These are phyloP conservation scores for Melanophora roralis DNA, from an alignment of 2,888 invertebrate species.

Conservation along the genomic window DNA sequence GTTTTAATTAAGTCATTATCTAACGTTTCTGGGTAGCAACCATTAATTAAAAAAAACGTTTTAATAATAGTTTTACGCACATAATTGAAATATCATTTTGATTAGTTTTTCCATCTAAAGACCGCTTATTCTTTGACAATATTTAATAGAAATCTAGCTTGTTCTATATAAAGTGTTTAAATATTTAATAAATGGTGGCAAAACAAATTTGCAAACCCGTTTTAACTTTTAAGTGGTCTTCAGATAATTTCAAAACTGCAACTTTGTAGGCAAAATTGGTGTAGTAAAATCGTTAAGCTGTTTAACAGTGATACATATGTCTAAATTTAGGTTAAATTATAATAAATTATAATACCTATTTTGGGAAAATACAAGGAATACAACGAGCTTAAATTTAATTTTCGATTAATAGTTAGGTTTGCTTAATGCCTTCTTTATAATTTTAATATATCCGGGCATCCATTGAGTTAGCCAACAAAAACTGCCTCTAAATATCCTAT, in stretches of 20 bases:
- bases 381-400: too few relatives aligned
- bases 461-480: not conserved
- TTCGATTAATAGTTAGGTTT: too few relatives aligned
- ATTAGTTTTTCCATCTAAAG: not conserved
- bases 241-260: conserved; percentile 6
- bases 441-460: too few relatives aligned
- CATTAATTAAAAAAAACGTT: conserved; percentile 10
- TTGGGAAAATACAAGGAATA: too few relatives aligned
- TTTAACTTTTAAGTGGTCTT: conserved; percentile 19
- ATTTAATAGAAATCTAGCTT: conserved; percentile 18
- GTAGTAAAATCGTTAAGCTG: not conserved
- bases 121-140: not conserved
- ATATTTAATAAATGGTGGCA: conserved; percentile 34
- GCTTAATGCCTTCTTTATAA: too few relatives aligned
- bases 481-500: not conserved
- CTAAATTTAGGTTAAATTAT: too few relatives aligned
- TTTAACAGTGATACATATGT: too few relatives aligned
- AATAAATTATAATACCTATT: too few relatives aligned
- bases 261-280: conserved; percentile 19
- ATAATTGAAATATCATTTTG: conserved; percentile 20
- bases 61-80: conserved; percentile 19
- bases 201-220: conserved; percentile 15
- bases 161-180: conserved; percentile 47
- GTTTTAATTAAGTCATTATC: not conserved
- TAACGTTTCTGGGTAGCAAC: not conserved